These are phyloP conservation scores for Nesometra sesokonis DNA, from an alignment of 35 echinoderm and acorn worm genomes.

Conservation along the genomic window DNA sequence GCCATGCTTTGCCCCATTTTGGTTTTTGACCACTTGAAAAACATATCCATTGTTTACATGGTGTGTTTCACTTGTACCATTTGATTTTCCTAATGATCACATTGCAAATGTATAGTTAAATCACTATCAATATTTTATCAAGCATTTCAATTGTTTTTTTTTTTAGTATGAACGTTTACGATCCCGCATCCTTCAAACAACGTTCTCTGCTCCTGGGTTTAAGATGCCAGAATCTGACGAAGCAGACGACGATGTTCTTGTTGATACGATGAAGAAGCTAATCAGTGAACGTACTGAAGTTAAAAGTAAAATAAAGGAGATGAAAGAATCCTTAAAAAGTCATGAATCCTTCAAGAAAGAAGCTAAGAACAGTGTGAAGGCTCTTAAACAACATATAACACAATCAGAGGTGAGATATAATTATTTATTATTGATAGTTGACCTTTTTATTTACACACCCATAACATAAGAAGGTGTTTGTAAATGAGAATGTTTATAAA, in stretches of 20 bases:
- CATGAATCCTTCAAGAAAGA: slow-evolving; percentile 59
- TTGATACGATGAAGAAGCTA: slow-evolving; percentile 61
- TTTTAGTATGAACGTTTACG: slow-evolving; percentile 66
- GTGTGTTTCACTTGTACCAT: too few relatives aligned
- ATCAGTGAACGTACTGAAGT: slow-evolving; percentile 72
- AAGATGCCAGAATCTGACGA: slow-evolving; percentile 63
- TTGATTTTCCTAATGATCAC: too few relatives aligned
- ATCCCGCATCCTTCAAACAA: slow-evolving; percentile 55
- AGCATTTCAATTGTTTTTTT: background rate
- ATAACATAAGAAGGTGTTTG: too few relatives aligned
- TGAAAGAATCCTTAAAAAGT: slow-evolving; percentile 66
- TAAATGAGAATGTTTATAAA: too few relatives aligned
- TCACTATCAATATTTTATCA: too few relatives aligned
- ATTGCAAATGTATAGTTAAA: too few relatives aligned
- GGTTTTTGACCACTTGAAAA: too few relatives aligned
- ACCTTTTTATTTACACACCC: too few relatives aligned
- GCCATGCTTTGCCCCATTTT: too few relatives aligned
- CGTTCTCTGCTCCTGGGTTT: slow-evolving; percentile 87
- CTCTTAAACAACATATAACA: slow-evolving; percentile 57
- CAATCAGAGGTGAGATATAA: slow-evolving; percentile 54
- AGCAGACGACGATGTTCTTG: slow-evolving; percentile 48
- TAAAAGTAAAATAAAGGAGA: slow-evolving; percentile 63
- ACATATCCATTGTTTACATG: too few relatives aligned
- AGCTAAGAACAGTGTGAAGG: slow-evolving; percentile 65
- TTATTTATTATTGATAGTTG: too few relatives aligned